Conservation (phyloP, 2,113 vertebrate genomes). For the Panthera tigris region DNA sequence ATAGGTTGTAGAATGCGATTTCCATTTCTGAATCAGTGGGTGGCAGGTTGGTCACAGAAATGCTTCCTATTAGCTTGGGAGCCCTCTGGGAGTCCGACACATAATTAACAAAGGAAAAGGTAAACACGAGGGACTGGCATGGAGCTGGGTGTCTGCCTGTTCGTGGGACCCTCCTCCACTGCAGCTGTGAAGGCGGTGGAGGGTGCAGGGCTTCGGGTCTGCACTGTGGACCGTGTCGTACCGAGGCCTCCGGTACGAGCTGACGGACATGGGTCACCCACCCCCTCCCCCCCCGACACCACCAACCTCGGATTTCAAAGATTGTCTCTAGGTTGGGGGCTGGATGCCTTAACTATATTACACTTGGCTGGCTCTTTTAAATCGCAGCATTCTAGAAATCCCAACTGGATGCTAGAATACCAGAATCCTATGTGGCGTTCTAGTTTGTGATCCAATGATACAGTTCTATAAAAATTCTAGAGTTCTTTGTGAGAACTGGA, state of each 20-base stretch:
- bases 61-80: constrained; percentile 69
- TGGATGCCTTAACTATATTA: background rate
- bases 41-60: constrained; percentile 66
- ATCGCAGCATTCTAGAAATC: background rate
- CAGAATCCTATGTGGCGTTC: background rate
- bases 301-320: background rate
- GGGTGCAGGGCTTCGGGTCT: background rate
- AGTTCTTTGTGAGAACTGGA: background rate
- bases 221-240: background rate
- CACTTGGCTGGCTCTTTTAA: background rate
- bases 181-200: background rate
- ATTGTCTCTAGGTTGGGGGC: background rate
- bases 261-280: background rate
- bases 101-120: constrained; percentile 69
- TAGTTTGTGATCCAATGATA: background rate
- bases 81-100: constrained; percentile 73
- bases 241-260: background rate
- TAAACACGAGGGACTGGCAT: constrained; percentile 57
- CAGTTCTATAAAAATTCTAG: background rate
- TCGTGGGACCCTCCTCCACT: background rate
- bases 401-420: background rate
- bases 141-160: background rate
- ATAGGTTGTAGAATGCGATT: constrained; percentile 61
- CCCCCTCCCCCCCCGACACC: accelerated
- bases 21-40: constrained; percentile 67